These are phyloP conservation scores for Stenolophus ochropezus DNA, from an alignment of 2,888 invertebrate genomes.

Conservation along the genomic window DNA sequence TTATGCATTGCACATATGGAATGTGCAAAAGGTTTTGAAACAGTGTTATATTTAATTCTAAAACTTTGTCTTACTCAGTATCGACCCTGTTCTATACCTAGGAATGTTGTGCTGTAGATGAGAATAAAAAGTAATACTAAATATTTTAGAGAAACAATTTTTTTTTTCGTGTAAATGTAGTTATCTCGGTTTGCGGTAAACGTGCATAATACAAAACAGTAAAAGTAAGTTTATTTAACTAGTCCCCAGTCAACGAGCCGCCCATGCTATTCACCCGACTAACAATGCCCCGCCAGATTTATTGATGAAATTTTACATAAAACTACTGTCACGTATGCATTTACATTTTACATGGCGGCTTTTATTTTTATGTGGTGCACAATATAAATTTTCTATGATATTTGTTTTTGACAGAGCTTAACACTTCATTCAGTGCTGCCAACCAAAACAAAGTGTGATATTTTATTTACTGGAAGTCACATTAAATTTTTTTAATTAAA, in stretches of 20 bases:
- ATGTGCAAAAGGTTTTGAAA: too few species aligned
- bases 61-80: too few species aligned
- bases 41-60: too few species aligned
- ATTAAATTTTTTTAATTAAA: slow-evolving; percentile 31
- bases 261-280: background rate
- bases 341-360: slow-evolving; percentile 39
- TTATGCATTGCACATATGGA: too few species aligned
- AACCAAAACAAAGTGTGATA: slow-evolving; percentile 1
- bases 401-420: slow-evolving; percentile 23
- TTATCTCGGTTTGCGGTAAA: background rate
- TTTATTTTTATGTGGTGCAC: slow-evolving; percentile 29
- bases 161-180: too few species aligned
- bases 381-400: slow-evolving; percentile 37
- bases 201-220: background rate
- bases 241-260: background rate
- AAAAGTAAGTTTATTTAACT: background rate
- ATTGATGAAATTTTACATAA: slow-evolving; percentile 34
- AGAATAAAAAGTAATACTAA: too few species aligned
- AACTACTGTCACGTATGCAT: slow-evolving; percentile 20
- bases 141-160: too few species aligned
- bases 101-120: too few species aligned
- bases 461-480: slow-evolving; percentile 25
- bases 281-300: slow-evolving; percentile 15
- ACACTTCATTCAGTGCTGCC: slow-evolving; percentile 6
- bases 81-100: too few species aligned